These are phyloP conservation scores for Conus ventricosus DNA, from an alignment of 1,140 invertebrate genomes.

Conservation along the genomic window DNA sequence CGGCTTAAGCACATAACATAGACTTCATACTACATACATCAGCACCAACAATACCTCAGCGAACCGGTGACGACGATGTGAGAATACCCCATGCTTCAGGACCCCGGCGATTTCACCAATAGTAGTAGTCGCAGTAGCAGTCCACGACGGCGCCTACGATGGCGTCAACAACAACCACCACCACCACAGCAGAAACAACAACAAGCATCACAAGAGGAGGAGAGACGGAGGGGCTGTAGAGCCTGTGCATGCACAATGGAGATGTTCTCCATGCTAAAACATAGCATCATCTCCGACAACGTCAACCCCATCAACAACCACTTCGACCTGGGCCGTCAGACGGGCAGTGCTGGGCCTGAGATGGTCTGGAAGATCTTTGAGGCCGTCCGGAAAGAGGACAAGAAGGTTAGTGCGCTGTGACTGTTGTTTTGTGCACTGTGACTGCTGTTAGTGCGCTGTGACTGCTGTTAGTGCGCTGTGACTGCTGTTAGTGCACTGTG, in stretches of 20 bases:
- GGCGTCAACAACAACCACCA: not conserved
- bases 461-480: constrained; percentile 80
- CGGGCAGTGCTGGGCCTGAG: constrained; percentile 91
- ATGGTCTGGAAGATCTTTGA: constrained; percentile 95
- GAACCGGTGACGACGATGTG: not conserved
- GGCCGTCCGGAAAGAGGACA: constrained; percentile 89
- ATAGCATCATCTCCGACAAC: constrained; percentile 77
- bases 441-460: not conserved
- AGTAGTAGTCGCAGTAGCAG: not conserved
- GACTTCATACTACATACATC: too few species aligned
- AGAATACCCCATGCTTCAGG: not conserved
- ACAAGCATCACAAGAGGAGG: constrained; percentile 10
- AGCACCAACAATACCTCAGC: too few species aligned
- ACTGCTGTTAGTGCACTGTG: constrained; percentile 77
- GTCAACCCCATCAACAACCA: constrained; percentile 91
- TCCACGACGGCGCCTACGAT: not conserved
- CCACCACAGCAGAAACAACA: constrained; percentile 4
- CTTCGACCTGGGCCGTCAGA: constrained; percentile 91
- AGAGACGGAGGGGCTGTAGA: constrained; percentile 31
- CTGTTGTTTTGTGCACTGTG: constrained; percentile 9
- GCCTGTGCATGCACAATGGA: constrained; percentile 66
- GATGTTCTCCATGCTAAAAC: constrained; percentile 75
- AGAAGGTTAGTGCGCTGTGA: constrained; percentile 83
- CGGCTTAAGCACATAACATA: too few species aligned
- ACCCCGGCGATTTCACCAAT: not conserved